Percentiles rank a stretch among this genome's conserved stretches.
phyloP scores from a whole-genome alignment of 2,797 vertebrate genomes.

The Parambassis ranga region DNA sequence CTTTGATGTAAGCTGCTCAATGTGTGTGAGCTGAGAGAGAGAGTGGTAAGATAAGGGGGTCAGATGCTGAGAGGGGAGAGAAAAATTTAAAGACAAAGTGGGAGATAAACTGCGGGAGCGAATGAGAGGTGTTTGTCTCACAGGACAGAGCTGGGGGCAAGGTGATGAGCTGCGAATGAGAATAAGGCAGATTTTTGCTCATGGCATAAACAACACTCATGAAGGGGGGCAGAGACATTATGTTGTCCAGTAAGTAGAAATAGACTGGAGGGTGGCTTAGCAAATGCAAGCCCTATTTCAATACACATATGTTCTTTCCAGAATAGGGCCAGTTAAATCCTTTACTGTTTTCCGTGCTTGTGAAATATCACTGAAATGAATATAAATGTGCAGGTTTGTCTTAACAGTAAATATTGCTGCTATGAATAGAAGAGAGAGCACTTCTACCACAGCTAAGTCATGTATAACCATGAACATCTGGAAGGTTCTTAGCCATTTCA shows the following conservation, averaged over 20 bases:
- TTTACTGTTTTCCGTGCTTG: neutral
- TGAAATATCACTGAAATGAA: constrained; percentile 1
- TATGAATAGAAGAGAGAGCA: neutral
- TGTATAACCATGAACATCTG: constrained; percentile 52
- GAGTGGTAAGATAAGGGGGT: constrained; percentile 44
- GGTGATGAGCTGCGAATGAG: constrained; percentile 38
- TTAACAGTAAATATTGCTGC: neutral
- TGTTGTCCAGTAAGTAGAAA: constrained; percentile 14
- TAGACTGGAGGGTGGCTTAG: constrained; percentile 10
- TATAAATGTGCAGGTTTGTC: neutral
- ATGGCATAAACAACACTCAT: constrained; percentile 39
- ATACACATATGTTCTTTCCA: constrained; percentile 10
- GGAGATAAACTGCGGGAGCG: constrained; percentile 32
- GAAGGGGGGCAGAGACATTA: constrained; percentile 12
- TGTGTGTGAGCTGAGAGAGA: constrained; percentile 48
- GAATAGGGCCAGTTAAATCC: neutral
- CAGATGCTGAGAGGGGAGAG: constrained; percentile 45
- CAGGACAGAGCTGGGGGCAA: constrained; percentile 49
- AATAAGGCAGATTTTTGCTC: constrained; percentile 25
- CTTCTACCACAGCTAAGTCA: constrained; percentile 14
- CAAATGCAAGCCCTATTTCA: constrained; percentile 10
- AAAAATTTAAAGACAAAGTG: constrained; percentile 49
- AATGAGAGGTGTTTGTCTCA: constrained; percentile 42
- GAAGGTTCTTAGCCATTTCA: constrained; percentile 51
- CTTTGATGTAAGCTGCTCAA: constrained; percentile 73